Conservation (phyloP, 2,113 vertebrate genomes). For the Corvus moneduloides region DNA sequence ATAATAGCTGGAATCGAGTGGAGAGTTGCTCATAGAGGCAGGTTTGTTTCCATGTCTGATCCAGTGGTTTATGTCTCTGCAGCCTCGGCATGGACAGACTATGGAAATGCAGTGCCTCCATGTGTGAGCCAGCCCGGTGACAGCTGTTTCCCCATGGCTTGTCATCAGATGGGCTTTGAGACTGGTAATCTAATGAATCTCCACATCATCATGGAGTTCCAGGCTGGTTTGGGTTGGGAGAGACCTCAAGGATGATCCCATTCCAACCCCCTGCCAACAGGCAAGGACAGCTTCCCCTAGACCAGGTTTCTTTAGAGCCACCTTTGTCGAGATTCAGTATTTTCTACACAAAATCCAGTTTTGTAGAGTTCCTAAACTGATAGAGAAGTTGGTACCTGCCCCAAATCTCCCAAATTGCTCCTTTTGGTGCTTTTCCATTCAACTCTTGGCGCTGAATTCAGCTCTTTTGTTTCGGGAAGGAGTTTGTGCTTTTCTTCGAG, state of each 20-base stretch:
- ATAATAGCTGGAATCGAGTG: background rate
- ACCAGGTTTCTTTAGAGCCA: background rate
- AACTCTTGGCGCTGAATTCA: background rate
- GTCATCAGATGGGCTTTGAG: background rate
- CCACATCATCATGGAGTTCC: background rate
- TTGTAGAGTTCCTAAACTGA: background rate
- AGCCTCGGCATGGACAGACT: rapidly evolving
- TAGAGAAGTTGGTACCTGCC: background rate
- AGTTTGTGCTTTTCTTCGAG: background rate
- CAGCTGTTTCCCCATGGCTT: background rate
- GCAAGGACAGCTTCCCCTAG: background rate
- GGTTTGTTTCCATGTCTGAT: background rate
- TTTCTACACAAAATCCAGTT: background rate
- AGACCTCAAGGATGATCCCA: background rate
- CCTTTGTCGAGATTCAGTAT: rapidly evolving
- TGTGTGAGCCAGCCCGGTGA: background rate
- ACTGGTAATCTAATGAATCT: background rate
- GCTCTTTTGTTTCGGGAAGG: background rate
- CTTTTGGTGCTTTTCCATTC: background rate
- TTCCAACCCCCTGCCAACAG: background rate
- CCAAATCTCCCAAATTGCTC: background rate
- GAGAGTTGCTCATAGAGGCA: background rate
- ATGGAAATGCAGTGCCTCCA: rapidly evolving
- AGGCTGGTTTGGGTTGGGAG: background rate
- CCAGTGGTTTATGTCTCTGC: background rate